Evolutionary conservation across 2,888 invertebrate species (phyloP).

Genomic region (Cylindroiulus punctatus): DNA sequence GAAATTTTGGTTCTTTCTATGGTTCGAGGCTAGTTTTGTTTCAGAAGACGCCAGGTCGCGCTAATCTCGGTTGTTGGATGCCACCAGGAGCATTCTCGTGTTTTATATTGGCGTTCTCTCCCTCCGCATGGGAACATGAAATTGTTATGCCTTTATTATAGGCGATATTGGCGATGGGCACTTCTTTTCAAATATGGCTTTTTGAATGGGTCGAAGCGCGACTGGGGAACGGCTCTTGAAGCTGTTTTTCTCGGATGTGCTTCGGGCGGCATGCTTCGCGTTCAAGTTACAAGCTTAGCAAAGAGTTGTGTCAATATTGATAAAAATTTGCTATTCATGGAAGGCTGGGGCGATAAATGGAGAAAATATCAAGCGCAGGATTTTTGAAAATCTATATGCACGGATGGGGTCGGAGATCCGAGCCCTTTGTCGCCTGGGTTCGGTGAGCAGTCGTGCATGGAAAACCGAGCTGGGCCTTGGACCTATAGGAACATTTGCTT

Average conservation of each 20-base stretch:
- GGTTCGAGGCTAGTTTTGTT: no score
- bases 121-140: neutral
- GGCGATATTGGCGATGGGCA: constrained; percentile 9
- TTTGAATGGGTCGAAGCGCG: constrained; percentile 11
- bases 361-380: neutral
- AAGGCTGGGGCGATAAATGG: constrained; percentile 37
- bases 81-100: neutral
- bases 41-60: neutral
- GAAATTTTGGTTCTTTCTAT: no score
- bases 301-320: constrained; percentile 55
- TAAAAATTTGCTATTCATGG: constrained; percentile 39
- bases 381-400: constrained; percentile 31
- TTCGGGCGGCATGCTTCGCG: constrained; percentile 6
- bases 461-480: no score
- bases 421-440: neutral
- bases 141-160: constrained; percentile 43
- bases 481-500: no score
- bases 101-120: neutral
- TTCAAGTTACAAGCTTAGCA: constrained; percentile 51
- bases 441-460: neutral
- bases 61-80: constrained; percentile 3
- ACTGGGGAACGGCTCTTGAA: constrained; percentile 5
- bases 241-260: constrained; percentile 12
- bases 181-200: constrained; percentile 41
- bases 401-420: neutral